A percentile compares a stretch with the other conserved stretches of the same genome.
phyloP scores from a whole-genome alignment of 2,888 invertebrate genomes.

The Folsomia candida region DNA sequence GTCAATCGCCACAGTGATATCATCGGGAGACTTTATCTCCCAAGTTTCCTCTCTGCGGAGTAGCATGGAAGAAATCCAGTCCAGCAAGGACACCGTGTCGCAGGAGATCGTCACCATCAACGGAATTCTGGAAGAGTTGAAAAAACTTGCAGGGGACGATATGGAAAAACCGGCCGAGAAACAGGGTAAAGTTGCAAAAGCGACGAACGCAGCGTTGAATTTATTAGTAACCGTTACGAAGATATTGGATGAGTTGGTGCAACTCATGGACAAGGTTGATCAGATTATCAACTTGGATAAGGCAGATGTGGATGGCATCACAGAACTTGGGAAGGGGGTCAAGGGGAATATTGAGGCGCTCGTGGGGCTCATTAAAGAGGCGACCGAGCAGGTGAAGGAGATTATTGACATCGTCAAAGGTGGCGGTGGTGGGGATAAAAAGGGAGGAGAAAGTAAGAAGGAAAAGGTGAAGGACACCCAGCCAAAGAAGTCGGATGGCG shows the following conservation, averaged over 20 bases:
- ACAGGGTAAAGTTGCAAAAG: not conserved
- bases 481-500: no score
- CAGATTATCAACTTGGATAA: no score
- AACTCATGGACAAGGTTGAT: not conserved
- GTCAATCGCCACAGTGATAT: not conserved
- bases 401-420: no score
- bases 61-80: not conserved
- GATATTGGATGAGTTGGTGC: not conserved
- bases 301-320: no score
- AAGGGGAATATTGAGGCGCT: no score
- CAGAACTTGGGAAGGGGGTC: no score
- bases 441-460: no score
- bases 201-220: not conserved
- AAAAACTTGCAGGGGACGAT: not conserved
- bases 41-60: not conserved
- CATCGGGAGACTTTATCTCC: not conserved
- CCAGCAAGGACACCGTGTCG: not conserved
- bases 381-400: no score
- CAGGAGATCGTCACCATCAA: not conserved
- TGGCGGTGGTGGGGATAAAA: no score
- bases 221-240: not conserved
- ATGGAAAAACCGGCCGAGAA: no score
- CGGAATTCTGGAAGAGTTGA: not conserved
- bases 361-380: no score
- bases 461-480: no score